Evolutionary conservation across 2,797 vertebrate species (phyloP).

Genomic region (Darevskia mixta): DNA sequence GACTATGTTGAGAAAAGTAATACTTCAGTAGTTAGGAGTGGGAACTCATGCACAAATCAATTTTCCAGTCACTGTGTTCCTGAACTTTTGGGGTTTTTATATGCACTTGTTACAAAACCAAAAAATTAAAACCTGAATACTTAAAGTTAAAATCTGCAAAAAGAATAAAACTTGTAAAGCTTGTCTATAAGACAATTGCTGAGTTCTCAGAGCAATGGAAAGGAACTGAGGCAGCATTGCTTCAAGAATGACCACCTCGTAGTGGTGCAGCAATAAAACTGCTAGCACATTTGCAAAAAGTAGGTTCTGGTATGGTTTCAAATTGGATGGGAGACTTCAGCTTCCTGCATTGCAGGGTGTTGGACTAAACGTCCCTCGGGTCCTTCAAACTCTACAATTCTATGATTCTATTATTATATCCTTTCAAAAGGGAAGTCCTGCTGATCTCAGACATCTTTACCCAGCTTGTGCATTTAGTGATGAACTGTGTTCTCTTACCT

Average conservation of each 20-base stretch:
- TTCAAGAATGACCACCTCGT: neutral
- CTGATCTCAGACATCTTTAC: neutral
- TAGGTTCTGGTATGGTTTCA: no score
- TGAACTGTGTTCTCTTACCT: slow-evolving; percentile 27
- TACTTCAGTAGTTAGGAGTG: neutral
- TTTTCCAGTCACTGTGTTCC: neutral
- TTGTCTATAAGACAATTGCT: neutral
- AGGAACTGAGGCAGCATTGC: neutral
- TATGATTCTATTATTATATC: no score
- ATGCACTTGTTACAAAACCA: no score
- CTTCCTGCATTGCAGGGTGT: no score
- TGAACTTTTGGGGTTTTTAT: neutral
- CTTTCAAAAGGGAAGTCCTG: neutral
- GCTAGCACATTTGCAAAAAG: no score
- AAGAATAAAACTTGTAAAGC: neutral
- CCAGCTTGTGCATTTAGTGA: neutral
- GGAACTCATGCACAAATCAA: neutral
- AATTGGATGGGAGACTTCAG: no score
- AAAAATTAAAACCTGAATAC: neutral
- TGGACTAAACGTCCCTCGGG: no score
- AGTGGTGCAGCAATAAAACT: no score
- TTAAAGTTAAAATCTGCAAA: slow-evolving; percentile 5
- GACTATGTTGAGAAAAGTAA: neutral
- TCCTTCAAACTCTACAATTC: no score
- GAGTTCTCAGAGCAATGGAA: neutral